Evolutionary conservation across 1,140 invertebrate genomes (phyloP).

Genomic region (Drosophila mojavensis): DNA sequence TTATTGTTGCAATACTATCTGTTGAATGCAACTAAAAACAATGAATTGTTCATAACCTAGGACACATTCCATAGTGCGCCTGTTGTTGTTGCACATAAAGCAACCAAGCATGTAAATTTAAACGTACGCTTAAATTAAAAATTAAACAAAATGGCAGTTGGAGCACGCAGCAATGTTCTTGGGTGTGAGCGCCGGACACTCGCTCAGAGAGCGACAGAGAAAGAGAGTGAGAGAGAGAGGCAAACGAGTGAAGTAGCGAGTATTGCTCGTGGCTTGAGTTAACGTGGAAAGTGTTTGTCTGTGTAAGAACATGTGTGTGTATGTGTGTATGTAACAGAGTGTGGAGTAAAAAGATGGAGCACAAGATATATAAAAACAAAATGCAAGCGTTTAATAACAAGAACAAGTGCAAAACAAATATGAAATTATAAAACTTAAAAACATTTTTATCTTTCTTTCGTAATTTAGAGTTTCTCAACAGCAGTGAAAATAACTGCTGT

Average conservation of each 20-base stretch:
- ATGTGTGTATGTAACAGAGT: constrained; percentile 39
- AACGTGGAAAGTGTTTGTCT: constrained; percentile 51
- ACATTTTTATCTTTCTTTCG: constrained; percentile 11
- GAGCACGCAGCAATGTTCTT: constrained; percentile 52
- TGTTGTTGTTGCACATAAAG: constrained; percentile 37
- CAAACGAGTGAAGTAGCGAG: constrained; percentile 54
- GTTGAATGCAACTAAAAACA: constrained; percentile 17
- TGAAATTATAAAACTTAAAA: background rate
- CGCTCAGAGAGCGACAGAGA: constrained; percentile 20
- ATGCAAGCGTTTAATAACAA: constrained; percentile 31
- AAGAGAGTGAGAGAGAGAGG: constrained; percentile 22
- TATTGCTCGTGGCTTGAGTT: constrained; percentile 46
- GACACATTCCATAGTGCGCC: constrained; percentile 20
- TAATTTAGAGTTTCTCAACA: constrained; percentile 36
- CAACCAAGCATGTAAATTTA: constrained; percentile 51
- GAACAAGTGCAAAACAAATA: constrained; percentile 20
- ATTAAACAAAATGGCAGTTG: constrained; percentile 62
- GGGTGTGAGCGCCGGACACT: constrained; percentile 56
- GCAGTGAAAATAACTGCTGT: constrained; percentile 48
- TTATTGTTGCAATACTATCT: constrained; percentile 11
- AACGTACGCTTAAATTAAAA: constrained; percentile 53
- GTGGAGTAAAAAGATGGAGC: constrained; percentile 55
- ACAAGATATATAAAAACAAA: constrained; percentile 51
- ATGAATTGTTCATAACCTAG: constrained; percentile 28
- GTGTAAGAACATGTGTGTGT: constrained; percentile 15